Evolutionary conservation across 2,113 vertebrate species (phyloP), one percentile per base, ranked within the genome.

Genomic region (Gulo gulo): DNA sequence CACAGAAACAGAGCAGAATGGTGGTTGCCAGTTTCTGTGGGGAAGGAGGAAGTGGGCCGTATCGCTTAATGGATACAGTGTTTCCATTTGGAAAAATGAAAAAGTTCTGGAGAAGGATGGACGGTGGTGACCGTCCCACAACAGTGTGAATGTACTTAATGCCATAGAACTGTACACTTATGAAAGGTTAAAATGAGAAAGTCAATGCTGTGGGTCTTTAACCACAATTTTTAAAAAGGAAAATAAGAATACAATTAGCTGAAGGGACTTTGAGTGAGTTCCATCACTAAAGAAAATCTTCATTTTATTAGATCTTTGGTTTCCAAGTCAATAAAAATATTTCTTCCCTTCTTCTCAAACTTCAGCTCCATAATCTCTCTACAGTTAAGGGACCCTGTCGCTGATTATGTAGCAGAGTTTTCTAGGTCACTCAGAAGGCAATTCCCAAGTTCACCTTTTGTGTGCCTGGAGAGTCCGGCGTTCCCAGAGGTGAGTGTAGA

Each of bases 301-400:
- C 16, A 26, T 63, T 91, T 86, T 73, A 73, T 79, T 88, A 47
- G 34, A 50, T 95, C 91, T 86, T 57, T 82, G 47, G 15, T 78
- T 95, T 93, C 74, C 55, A 91, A 63, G 57, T 69, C 73, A 34
- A 69, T 52, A 59, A 74, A 81, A 92, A 86, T 67, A 14, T 67
- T 69, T 59, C 26, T 59, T 61, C 45, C 52, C 57, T 29, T 6
- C 36, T 92, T 83, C 61, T 83, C 47, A 89, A 52, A 69, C 39
- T 55, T 81, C 65, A 84, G 42, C 69, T 91, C 76, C 80, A 71
- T 14, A 88, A 85, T 71, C 59, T 82, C 47, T 67, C 59, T 79
- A 20, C 23, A 61, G 36, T 81, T 15, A 71, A n/a, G 24, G 50
- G 50, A 39, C 0, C 52, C 12, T 65, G 23, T 89, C 31, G 4